Percentiles rank a stretch among this genome's conserved stretches.
phyloP scores from a whole-genome alignment of 2,113 vertebrate genomes.

The Menura novaehollandiae region DNA sequence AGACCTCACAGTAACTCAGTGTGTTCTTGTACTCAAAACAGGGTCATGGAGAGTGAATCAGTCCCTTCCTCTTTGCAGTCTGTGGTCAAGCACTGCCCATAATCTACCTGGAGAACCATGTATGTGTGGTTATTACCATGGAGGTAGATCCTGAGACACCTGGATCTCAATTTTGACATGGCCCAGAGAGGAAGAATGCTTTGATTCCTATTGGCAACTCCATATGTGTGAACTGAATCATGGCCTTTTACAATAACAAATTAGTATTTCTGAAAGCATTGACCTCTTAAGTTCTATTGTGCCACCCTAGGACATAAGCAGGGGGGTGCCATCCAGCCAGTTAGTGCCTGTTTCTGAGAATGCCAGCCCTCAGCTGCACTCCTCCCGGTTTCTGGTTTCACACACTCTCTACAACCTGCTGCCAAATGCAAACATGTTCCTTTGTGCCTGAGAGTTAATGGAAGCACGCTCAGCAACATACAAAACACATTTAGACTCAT shows the following conservation, averaged over 20 bases:
- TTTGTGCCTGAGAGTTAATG: conserved; percentile 57
- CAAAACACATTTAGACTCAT: conserved; percentile 66
- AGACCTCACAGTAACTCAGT: not conserved
- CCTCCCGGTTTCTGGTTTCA: not conserved
- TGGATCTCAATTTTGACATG: not conserved
- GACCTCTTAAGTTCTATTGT: not conserved
- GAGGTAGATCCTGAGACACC: not conserved
- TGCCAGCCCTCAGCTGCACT: not conserved
- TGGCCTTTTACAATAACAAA: not conserved
- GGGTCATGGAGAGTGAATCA: not conserved
- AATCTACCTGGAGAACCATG: not conserved
- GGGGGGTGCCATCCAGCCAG: not conserved
- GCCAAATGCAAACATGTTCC: not conserved
- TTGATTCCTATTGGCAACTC: not conserved
- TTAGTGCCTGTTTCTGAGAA: not conserved
- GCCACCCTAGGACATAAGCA: not conserved
- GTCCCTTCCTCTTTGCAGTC: not conserved
- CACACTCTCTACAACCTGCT: not conserved
- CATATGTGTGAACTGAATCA: not conserved
- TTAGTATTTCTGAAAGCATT: not conserved
- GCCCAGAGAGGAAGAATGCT: not conserved
- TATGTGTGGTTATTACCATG: not conserved
- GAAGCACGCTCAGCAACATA: conserved; percentile 32
- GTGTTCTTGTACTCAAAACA: not conserved
- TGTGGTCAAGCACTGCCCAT: not conserved